Evolutionary conservation across 64 coral and sea anemone genomes (phyloP).

Genomic region (Hydrozoanthus tunicans): DNA sequence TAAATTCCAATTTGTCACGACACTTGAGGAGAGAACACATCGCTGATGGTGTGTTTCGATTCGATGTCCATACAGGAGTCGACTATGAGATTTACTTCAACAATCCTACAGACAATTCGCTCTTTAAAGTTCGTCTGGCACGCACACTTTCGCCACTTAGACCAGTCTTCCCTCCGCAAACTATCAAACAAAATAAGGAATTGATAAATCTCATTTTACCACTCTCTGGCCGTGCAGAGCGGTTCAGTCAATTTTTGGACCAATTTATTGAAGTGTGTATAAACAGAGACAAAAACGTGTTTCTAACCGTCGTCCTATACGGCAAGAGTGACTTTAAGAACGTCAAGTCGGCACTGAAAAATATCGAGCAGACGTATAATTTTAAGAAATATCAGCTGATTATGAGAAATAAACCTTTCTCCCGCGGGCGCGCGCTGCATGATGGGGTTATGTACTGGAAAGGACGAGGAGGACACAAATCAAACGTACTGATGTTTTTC

Average conservation of each 20-base stretch:
- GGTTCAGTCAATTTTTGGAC: conserved; percentile 88
- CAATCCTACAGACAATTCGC: conserved; percentile 21
- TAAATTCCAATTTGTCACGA: conserved; percentile 74
- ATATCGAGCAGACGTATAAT: conserved; percentile 59
- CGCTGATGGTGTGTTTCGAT: conserved; percentile 76
- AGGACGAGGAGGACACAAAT: not conserved
- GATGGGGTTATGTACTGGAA: conserved; percentile 92
- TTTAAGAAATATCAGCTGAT: conserved; percentile 87
- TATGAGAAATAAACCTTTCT: conserved; percentile 76
- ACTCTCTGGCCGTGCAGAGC: conserved; percentile 73
- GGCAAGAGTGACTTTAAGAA: conserved; percentile 79
- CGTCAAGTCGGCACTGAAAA: conserved; percentile 73
- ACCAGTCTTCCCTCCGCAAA: conserved; percentile 14
- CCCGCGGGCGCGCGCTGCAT: conserved; percentile 83
- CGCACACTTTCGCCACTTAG: conserved; percentile 31
- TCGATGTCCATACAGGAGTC: conserved; percentile 74
- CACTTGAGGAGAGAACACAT: conserved; percentile 56
- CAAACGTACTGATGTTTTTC: conserved; percentile 88
- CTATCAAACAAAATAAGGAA: conserved; percentile 25
- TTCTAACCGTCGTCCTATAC: conserved; percentile 85
- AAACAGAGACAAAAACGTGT: conserved; percentile 83
- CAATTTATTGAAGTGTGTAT: conserved; percentile 86
- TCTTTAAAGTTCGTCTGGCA: conserved; percentile 57
- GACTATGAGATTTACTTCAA: conserved; percentile 88
- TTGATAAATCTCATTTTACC: conserved; percentile 86